Base-by-base conservation (phyloP, 2,113 vertebrate species). In the Sceloporus tristichus region DNA sequence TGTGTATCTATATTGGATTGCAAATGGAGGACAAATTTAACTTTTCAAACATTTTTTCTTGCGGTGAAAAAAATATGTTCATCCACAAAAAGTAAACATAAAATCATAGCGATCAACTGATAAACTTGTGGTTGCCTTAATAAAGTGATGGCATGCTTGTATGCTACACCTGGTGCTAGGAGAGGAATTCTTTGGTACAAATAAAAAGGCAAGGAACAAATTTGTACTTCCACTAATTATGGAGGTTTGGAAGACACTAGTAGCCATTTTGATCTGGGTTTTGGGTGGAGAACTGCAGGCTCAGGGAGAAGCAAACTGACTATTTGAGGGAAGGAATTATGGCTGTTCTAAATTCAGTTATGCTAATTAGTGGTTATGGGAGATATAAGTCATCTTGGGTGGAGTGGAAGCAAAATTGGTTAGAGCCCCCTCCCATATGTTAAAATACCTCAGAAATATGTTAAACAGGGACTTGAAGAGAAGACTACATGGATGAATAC, bases 341-440 rank as follows among this genome's bases (percentile, higher is more conserved):
- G 92, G 93, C 84, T 90, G 89, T 91, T 90, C 93, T 94, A 82
- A 62, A 91, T 92, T 94, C 93, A 77, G 79, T 71, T 71, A 92
- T 91, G 90, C 77, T 89, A 90, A 91, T 94, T 95, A 94, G 93
- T 94, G 93, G 93, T 93, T 94, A 92, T 88, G 90, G 91, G 93
- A 94, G 91, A 90, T 92, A 94, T 89, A 78, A 77, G 75, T 94
- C 91, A 92, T 82, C 82, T 65, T 0, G 87, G 88, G 79, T 95
- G 93, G 93, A 93, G 92, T 91, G 94, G 85, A 42, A 87, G 40
- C 29, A 23, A 76, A 85, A 91, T 87, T 1, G 0, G 86, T 87
- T 93, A 92, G 88, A 95, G 89, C 92, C 92, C 92, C 91, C 86
- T 92, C 92, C 92, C 90, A 94, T 87, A 90, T 82, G 89, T 92